Conservation (phyloP, 92 coral and sea anemone genomes). For the Porites rus region DNA sequence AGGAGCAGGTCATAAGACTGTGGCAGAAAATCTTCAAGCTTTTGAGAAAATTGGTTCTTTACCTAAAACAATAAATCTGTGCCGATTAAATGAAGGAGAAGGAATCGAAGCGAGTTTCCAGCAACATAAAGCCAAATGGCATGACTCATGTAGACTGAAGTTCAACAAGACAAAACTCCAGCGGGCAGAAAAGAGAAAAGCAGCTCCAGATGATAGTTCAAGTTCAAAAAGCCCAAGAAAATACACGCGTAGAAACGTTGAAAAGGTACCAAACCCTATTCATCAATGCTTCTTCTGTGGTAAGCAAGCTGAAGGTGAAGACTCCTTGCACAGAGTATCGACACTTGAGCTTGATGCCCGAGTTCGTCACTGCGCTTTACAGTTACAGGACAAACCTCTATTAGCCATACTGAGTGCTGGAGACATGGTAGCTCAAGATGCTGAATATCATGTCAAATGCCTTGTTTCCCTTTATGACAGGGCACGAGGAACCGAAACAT, state of each 20-base stretch:
- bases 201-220: constrained; percentile 30
- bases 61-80: too few relatives aligned
- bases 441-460: constrained; percentile 53
- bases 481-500: not conserved
- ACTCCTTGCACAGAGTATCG: constrained; percentile 34
- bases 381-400: constrained; percentile 54
- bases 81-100: constrained; percentile 52
- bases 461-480: constrained; percentile 20
- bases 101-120: constrained; percentile 62
- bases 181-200: constrained; percentile 62
- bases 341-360: constrained; percentile 51
- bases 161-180: constrained; percentile 69
- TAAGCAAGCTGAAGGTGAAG: constrained; percentile 19
- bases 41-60: too few relatives aligned
- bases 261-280: not conserved
- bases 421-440: constrained; percentile 67
- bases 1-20: constrained; percentile 17
- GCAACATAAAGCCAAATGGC: constrained; percentile 64
- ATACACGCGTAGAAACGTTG: constrained; percentile 42
- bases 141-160: constrained; percentile 61
- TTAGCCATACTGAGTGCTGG: constrained; percentile 60
- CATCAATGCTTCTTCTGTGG: constrained; percentile 59
- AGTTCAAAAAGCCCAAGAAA: constrained; percentile 20
- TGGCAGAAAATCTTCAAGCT: too few relatives aligned
- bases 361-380: constrained; percentile 54